A percentile compares a stretch with the other conserved stretches of the same genome.
Conservation (phyloP, 2,888 invertebrate species). For the Endomychus coccineus region DNA sequence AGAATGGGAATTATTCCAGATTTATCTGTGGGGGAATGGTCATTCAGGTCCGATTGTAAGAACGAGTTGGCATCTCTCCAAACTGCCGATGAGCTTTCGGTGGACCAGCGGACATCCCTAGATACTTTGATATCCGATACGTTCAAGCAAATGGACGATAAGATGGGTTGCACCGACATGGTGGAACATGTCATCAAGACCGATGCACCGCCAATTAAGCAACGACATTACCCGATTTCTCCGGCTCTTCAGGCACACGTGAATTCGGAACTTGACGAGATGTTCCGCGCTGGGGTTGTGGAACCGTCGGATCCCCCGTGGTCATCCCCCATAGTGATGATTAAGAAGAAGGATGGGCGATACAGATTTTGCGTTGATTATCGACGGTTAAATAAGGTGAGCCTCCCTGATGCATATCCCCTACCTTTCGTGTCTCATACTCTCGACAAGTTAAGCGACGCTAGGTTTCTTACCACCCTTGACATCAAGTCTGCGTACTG, state of each 20-base stretch:
- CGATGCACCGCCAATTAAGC: slow-evolving; percentile 8
- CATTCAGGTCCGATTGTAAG: too few species aligned
- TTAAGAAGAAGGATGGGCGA: slow-evolving; percentile 7
- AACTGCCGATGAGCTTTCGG: too few species aligned
- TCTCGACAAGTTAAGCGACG: not conserved
- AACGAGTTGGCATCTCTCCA: too few species aligned
- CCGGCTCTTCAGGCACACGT: slow-evolving; percentile 9
- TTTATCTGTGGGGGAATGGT: too few species aligned
- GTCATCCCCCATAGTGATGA: slow-evolving; percentile 9
- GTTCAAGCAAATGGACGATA: slow-evolving; percentile 1
- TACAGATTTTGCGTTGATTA: slow-evolving; percentile 9
- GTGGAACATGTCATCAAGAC: slow-evolving; percentile 9
- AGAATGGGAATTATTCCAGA: too few species aligned
- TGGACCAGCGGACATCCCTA: too few species aligned
- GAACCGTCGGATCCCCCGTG: slow-evolving; percentile 8
- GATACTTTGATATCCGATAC: too few species aligned
- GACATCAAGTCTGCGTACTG: slow-evolving; percentile 22
- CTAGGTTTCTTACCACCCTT: slow-evolving; percentile 1
- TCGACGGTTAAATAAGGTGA: slow-evolving; percentile 7
- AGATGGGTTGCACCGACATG: slow-evolving; percentile 7
- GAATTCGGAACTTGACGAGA: slow-evolving; percentile 6
- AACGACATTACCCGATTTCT: slow-evolving; percentile 8
- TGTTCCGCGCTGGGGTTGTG: slow-evolving; percentile 3
- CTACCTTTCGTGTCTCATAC: too few species aligned
- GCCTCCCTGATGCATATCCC: not conserved